Base-by-base conservation (phyloP, 2,888 invertebrate species). In the Ichneumoninae sp. region DNA sequence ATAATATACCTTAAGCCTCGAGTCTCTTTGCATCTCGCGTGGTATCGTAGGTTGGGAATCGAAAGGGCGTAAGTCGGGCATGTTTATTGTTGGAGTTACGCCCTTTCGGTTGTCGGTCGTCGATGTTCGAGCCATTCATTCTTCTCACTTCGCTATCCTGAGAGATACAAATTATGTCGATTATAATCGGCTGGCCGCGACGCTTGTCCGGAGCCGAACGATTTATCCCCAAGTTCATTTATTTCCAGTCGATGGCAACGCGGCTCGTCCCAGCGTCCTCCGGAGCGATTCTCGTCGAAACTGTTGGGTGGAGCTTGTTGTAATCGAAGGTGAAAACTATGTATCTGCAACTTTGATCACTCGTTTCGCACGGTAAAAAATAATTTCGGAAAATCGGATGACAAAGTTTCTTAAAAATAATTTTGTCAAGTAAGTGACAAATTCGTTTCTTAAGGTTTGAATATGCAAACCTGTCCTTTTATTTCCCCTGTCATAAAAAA, bases 281-380 rank as follows among this genome's bases (percentile, higher is more conserved):
- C 22, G 13, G 5, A 33, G 13, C 19, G n/a, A 33, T 33, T 22
- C 8, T 75, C 65, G 30, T 33, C n/a, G 44, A 47, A 74, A 75
- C 65, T 50, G 26, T 26, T 26, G 26, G 26, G 26, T 3, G 26
- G 0, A 26, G 26, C 26, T 26, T 26, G 65, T 52, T 75, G 75
- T 52, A 52, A 69, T 78, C 60, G 77, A 78, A 69, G 69, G 77
- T 78, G 69, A 78, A 78, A 69, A 69, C 47, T 16, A 47, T 33
- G 40, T 19, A 19, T 19, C 19, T 19, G 7, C 6, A 7, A 36
- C 6, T 36, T 7, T 36, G 36, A 36, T 36, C 36, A 36, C 36
- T 36, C 36, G 36, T 36, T 7, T 36, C 36, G 36, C 0, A 40
- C 8, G 10, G 6, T 33, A 0, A 33, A 1, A 33, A 33, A 33